These are phyloP conservation scores for Kryptolebias ocellatus DNA, from an alignment of 2,797 vertebrate species.

Conservation along the genomic window DNA sequence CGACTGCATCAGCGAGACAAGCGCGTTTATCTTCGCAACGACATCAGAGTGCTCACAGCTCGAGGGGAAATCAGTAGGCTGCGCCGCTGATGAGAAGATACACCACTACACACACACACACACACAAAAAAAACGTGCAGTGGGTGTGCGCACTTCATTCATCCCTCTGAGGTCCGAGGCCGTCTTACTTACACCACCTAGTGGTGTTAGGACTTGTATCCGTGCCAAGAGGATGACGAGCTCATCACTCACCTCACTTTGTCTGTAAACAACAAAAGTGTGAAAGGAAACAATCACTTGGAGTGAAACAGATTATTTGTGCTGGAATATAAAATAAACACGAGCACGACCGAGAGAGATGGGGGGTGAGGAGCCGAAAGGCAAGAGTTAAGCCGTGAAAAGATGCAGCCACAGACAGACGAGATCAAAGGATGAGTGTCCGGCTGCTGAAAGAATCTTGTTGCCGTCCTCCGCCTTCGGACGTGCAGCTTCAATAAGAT, in stretches of 20 bases:
- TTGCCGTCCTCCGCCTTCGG: conserved; percentile 25
- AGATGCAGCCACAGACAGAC: conserved; percentile 2
- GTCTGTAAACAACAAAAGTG: background rate
- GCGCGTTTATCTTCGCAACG: conserved; percentile 53
- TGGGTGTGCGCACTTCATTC: conserved; percentile 23
- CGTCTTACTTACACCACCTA: conserved; percentile 72
- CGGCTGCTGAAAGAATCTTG: conserved; percentile 26
- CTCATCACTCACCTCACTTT: background rate
- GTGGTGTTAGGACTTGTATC: conserved; percentile 41
- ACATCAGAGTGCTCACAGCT: conserved; percentile 51
- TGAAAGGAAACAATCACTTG: background rate
- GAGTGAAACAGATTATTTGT: background rate
- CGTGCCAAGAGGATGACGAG: background rate
- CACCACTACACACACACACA: background rate
- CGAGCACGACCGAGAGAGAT: background rate
- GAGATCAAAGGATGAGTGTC: conserved; percentile 45
- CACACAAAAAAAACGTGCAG: background rate
- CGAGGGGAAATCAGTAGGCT: conserved; percentile 64
- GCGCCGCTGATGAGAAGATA: conserved; percentile 55
- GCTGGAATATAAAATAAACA: conserved; percentile 3
- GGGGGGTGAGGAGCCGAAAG: background rate
- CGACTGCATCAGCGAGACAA: conserved; percentile 21
- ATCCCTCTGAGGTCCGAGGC: conserved; percentile 38
- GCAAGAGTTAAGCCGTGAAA: background rate
- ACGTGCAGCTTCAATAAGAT: conserved; percentile 33